These are phyloP conservation scores for Aplysia californica DNA, from an alignment of 1,140 invertebrate genomes.

Conservation along the genomic window DNA sequence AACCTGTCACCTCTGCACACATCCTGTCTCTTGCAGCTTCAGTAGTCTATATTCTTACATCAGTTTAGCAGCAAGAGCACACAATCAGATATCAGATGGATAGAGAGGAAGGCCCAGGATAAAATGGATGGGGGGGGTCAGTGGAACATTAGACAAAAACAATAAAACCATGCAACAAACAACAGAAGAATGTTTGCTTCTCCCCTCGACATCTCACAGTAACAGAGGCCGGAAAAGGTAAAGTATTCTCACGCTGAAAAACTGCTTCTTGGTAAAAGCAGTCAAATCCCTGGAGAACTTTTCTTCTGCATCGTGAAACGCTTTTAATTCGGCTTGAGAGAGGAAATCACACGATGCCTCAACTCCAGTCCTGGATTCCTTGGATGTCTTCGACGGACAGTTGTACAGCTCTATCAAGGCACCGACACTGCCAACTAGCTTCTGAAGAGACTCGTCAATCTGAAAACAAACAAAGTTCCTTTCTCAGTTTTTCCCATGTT, in stretches of 20 bases:
- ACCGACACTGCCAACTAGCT: slow-evolving; percentile 41
- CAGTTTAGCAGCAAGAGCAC: too few species aligned
- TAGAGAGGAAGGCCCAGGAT: not conserved
- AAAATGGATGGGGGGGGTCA: not conserved
- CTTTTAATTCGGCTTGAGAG: slow-evolving; percentile 48
- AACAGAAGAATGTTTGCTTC: not conserved
- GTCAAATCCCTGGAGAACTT: slow-evolving; percentile 51
- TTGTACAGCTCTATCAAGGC: slow-evolving; percentile 43
- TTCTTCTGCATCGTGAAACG: slow-evolving; percentile 48
- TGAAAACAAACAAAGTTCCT: slow-evolving; percentile 32
- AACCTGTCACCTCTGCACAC: too few species aligned
- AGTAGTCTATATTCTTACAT: too few species aligned
- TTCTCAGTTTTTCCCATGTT: too few species aligned
- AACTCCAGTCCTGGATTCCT: not conserved
- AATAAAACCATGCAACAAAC: too few species aligned
- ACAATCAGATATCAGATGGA: too few species aligned
- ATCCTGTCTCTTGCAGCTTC: too few species aligned
- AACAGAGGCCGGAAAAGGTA: too few species aligned
- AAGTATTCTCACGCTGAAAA: slow-evolving; percentile 53
- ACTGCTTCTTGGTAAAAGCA: slow-evolving; percentile 57
- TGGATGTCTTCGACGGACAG: not conserved
- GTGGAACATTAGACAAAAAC: not conserved
- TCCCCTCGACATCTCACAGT: too few species aligned
- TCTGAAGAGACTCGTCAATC: slow-evolving; percentile 49
- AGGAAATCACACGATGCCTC: slow-evolving; percentile 39